phyloP scores from a whole-genome alignment of 2,797 vertebrate species.

The Cryptoprocta ferox region DNA sequence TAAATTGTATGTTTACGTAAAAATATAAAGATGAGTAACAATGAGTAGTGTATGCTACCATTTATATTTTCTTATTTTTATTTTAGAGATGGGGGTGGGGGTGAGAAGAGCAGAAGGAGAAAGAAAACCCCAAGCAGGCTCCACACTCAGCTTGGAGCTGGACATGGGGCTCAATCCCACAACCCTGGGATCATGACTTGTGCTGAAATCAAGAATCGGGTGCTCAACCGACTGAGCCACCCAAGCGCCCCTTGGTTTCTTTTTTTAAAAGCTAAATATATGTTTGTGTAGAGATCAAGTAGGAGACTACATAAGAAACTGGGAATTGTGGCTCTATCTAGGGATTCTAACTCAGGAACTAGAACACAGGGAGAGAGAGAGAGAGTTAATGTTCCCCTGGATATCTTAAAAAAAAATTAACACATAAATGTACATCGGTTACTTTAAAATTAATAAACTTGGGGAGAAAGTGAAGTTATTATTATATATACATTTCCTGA shows the following conservation, averaged over 20 bases:
- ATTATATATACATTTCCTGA: slow-evolving; percentile 49
- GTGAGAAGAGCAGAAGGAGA: no score
- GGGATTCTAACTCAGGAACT: neutral
- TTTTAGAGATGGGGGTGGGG: no score
- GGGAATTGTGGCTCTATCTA: neutral
- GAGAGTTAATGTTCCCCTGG: neutral
- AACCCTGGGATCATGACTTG: no score
- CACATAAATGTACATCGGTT: neutral
- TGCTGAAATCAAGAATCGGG: no score
- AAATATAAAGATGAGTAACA: neutral
- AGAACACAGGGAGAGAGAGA: neutral
- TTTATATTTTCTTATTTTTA: neutral
- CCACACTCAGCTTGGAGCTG: no score
- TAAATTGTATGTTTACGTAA: neutral
- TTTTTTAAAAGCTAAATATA: neutral
- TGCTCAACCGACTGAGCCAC: no score
- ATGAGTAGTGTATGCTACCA: neutral
- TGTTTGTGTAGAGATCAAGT: neutral
- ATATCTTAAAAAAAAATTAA: neutral
- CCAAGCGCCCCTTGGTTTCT: no score
- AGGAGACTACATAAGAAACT: neutral
- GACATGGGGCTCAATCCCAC: no score
- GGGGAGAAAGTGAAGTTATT: slow-evolving; percentile 26
- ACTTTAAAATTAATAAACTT: slow-evolving; percentile 45
- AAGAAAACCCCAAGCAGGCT: no score